These are phyloP conservation scores for Sarcophaga variegata DNA, from an alignment of 2,888 invertebrate species.

Conservation along the genomic window DNA sequence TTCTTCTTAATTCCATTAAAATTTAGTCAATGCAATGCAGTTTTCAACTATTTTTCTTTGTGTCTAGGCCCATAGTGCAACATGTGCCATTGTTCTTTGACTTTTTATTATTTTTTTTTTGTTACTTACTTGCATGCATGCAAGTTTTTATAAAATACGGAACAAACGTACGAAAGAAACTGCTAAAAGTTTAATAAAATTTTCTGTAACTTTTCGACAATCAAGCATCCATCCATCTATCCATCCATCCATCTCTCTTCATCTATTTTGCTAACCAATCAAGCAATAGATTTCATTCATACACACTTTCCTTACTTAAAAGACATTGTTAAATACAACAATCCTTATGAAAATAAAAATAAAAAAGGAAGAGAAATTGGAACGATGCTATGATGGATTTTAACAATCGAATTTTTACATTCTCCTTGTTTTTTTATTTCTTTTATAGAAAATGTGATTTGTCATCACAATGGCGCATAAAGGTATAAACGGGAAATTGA, in stretches of 20 bases:
- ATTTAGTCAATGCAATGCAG: too few species aligned
- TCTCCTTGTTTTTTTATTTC: neutral
- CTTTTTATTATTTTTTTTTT: neutral
- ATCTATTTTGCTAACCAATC: neutral
- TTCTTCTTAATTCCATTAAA: too few species aligned
- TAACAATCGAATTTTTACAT: conserved; percentile 20
- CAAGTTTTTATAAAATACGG: conserved; percentile 6
- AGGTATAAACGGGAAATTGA: conserved; percentile 64
- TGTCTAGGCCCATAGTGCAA: neutral
- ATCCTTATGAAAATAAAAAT: neutral
- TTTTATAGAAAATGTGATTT: conserved; percentile 60
- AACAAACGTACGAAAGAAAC: neutral
- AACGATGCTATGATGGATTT: conserved; percentile 36
- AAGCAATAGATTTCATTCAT: conserved; percentile 12
- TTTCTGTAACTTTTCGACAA: conserved; percentile 54
- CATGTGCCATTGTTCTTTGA: neutral
- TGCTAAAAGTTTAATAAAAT: conserved; percentile 36
- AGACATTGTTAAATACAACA: conserved; percentile 23
- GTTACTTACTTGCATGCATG: neutral
- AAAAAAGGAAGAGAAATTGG: neutral
- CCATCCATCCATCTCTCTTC: conserved; percentile 1
- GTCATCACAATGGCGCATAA: conserved; percentile 61
- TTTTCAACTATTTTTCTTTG: neutral
- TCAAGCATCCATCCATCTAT: neutral
- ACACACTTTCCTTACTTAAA: conserved; percentile 20